Evolutionary conservation across 1,140 invertebrate species (phyloP).

Genomic region (Mesaphorura yosii): DNA sequence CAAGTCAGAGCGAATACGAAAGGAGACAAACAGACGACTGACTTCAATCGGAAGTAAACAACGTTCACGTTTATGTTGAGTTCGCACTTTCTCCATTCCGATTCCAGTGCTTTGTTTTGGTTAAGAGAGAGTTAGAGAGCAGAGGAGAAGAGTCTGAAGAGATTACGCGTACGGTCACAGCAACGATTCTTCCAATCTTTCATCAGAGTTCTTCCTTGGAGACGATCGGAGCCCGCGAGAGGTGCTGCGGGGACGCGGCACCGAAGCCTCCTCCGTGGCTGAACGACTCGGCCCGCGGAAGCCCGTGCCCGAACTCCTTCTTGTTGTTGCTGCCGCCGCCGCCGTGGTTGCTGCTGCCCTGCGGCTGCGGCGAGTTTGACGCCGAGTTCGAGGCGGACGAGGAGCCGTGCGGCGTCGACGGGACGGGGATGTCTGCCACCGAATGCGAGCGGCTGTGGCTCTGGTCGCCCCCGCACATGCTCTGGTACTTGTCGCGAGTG

Average conservation of each 20-base stretch:
- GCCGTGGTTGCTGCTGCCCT: slow-evolving; percentile 42
- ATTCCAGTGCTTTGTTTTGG: background rate
- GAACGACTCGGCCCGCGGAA: slow-evolving; percentile 28
- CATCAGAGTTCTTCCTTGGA: slow-evolving; percentile 31
- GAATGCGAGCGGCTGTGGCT: slow-evolving; percentile 56
- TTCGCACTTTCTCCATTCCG: background rate
- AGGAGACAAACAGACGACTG: background rate
- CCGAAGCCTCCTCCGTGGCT: too few species aligned
- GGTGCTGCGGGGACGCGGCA: slow-evolving; percentile 19
- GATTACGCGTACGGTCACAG: background rate
- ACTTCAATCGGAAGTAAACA: background rate
- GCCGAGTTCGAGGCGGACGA: slow-evolving; percentile 47
- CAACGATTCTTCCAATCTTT: too few species aligned
- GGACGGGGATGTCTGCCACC: slow-evolving; percentile 53
- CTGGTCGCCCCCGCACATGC: slow-evolving; percentile 20
- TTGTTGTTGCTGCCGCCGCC: slow-evolving; percentile 41
- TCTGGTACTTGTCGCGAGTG: slow-evolving; percentile 24
- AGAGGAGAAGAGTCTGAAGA: background rate
- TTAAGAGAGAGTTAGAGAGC: background rate
- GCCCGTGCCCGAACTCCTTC: slow-evolving; percentile 44
- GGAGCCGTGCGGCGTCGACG: slow-evolving; percentile 50
- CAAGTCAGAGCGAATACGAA: too few species aligned
- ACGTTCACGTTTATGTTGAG: background rate
- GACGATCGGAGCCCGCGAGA: slow-evolving; percentile 26
- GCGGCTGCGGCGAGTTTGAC: slow-evolving; percentile 49